Evolutionary conservation across 2,113 vertebrate species (phyloP).

Genomic region (Uropsilus gracilis): DNA sequence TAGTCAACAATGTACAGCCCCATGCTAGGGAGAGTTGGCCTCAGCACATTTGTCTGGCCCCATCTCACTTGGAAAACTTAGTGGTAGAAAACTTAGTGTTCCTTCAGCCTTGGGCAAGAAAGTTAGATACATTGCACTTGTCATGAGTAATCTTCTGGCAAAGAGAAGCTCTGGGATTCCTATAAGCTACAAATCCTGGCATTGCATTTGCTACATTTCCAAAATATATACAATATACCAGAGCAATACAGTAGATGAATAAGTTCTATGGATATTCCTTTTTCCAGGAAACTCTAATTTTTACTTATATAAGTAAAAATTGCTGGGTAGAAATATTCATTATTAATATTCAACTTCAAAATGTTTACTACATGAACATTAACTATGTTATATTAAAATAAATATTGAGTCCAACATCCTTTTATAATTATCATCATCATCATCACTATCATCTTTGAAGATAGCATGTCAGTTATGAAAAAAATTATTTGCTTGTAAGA

Average conservation of each 20-base stretch:
- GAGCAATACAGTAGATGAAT: not conserved
- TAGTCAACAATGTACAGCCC: not conserved
- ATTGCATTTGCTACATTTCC: conserved; percentile 41
- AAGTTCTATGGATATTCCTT: not conserved
- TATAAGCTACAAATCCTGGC: not conserved
- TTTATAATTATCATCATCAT: not conserved
- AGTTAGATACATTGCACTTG: conserved; percentile 76
- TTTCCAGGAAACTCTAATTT: conserved; percentile 28
- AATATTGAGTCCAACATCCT: not conserved
- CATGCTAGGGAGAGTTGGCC: accelerated
- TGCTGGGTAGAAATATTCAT: conserved; percentile 71
- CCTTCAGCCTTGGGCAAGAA: conserved; percentile 73
- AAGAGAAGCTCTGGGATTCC: conserved; percentile 57
- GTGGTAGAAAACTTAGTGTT: not conserved
- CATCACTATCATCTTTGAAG: not conserved
- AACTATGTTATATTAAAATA: not conserved
- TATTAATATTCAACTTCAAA: conserved; percentile 42
- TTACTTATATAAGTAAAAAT: not conserved
- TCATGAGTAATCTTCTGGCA: conserved; percentile 69
- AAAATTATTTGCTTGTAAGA: not conserved
- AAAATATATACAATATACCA: not conserved
- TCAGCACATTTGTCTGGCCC: not conserved
- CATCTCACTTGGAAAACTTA: conserved; percentile 51
- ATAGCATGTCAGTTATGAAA: not conserved
- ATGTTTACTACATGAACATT: not conserved